Percentiles rank a stretch among this genome's conserved stretches.
These are phyloP conservation scores for Phenacoccus solenopsis DNA, from an alignment of 1,140 invertebrate genomes.

Conservation along the genomic window DNA sequence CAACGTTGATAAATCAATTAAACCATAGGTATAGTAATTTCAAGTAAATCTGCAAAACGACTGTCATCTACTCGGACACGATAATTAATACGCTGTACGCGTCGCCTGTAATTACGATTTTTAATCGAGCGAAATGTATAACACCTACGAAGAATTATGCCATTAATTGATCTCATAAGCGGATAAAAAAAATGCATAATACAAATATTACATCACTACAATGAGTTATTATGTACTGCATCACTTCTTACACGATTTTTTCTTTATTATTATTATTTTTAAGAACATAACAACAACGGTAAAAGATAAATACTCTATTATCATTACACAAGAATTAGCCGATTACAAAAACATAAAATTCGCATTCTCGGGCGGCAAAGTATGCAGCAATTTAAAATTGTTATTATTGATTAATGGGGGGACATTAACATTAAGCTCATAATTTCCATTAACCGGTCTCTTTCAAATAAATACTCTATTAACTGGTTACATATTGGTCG, in stretches of 20 bases:
- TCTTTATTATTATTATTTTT: background rate
- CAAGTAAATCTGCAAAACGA: too few relatives aligned
- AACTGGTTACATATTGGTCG: conserved; percentile 8
- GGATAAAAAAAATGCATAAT: background rate
- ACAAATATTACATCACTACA: background rate
- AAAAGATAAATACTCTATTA: background rate
- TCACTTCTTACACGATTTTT: background rate
- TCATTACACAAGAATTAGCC: background rate
- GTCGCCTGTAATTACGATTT: background rate
- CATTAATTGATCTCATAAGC: background rate
- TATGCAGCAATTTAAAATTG: conserved; percentile 2
- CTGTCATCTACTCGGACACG: too few relatives aligned
- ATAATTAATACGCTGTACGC: background rate
- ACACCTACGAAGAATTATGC: background rate
- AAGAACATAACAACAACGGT: background rate
- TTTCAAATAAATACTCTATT: conserved; percentile 10
- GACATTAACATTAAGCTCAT: background rate
- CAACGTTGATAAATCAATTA: background rate
- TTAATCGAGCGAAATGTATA: background rate
- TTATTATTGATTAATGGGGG: background rate
- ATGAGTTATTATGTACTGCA: background rate
- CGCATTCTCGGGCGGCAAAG: background rate
- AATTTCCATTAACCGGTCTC: conserved; percentile 1
- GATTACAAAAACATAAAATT: background rate
- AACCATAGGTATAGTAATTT: too few relatives aligned